Base-by-base conservation (phyloP, 2,888 invertebrate species). In the Tetanocera ferruginea region DNA sequence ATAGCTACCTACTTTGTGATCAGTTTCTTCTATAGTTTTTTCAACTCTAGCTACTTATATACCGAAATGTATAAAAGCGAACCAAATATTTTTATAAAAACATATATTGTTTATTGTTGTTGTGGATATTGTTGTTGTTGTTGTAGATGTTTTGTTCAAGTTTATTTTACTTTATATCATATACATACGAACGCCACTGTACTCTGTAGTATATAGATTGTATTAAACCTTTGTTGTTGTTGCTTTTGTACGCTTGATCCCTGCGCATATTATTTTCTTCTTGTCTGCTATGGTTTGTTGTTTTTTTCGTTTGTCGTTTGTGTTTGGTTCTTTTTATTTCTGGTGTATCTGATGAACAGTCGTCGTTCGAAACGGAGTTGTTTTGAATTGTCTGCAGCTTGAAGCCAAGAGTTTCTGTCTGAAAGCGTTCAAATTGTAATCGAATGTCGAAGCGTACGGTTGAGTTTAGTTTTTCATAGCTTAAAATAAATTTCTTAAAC, bases 361-460 rank as follows among this genome's bases (percentile, higher is more conserved):
- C 17, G 37, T n/a, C 71, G 57, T 23, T 72, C 60, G 37, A 72
- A 34, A 62, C 62, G 71, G 73, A 73, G 62, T 62, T 73, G 25
- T 64, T 66, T 71, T 60, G 74, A 37, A 2, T 60, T 79, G 49
- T 73, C 69, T 43, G 70, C 60, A 49, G 49, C 73, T 25, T 49
- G 43, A 52, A 66, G 34, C 25, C 31, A 19, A 25, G 37, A 73
- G 31, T 74, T 74, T 74, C 34, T 55, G 14, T 64, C 23, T 19
- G 75, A 67, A 74, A 69, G 71, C 60, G 76, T 82, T 86, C 80
- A 86, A 86, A 86, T 83, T 83, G 82, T 81, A 81, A 84, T 86
- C 81, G 85, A 86, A 85, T 83, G 82, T 80, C 80, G 55, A 76
- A 84, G 83, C 76, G 85, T 84, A 82, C 86, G 84, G 86, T 84